Conservation (phyloP, 2,113 vertebrate genomes). For the Eurystomus gularis region DNA sequence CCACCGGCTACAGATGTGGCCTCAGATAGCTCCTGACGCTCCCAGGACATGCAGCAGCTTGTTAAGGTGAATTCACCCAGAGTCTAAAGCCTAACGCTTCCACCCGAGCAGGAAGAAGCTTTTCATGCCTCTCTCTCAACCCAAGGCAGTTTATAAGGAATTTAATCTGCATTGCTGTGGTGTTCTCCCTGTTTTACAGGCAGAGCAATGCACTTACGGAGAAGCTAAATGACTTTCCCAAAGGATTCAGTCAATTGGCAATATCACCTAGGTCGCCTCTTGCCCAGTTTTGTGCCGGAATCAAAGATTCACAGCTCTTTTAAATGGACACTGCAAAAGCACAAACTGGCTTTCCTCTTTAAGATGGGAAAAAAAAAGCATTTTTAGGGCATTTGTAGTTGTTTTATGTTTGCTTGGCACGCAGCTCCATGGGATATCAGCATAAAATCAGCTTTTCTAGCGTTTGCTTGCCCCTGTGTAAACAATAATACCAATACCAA, state of each 20-base stretch:
- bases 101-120: background rate
- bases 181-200: background rate
- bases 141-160: background rate
- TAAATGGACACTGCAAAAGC: background rate
- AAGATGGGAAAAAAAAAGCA: rapidly evolving
- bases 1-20: background rate
- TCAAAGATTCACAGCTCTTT: background rate
- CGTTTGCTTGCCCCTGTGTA: background rate
- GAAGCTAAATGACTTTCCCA: rapidly evolving
- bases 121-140: background rate
- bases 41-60: background rate
- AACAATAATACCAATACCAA: background rate
- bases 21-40: background rate
- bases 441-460: background rate
- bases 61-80: background rate
- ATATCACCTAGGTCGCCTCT: background rate
- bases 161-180: background rate
- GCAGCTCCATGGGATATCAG: rapidly evolving
- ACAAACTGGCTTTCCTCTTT: background rate
- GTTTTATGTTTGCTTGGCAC: background rate
- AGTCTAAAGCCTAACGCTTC: background rate
- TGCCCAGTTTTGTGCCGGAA: background rate
- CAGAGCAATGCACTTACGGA: background rate
- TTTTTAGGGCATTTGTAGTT: background rate
- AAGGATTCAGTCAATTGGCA: background rate